Evolutionary conservation across 2,888 invertebrate species (phyloP).

Genomic region (Drosophila nr. fundita): DNA sequence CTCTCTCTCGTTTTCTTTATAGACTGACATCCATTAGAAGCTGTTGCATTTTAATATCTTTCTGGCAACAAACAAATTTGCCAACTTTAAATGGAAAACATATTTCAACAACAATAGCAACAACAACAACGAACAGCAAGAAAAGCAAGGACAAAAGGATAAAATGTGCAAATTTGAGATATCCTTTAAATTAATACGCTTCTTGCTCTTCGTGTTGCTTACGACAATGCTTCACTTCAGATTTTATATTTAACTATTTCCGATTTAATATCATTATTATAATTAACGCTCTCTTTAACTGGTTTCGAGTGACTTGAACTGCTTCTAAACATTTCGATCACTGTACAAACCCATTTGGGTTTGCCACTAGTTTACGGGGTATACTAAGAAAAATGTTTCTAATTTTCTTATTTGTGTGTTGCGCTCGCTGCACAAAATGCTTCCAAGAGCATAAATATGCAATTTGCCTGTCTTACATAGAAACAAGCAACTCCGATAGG

Average conservation of each 20-base stretch:
- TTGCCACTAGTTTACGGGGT: constrained; percentile 1
- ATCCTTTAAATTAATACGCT: background rate
- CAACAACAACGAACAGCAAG: background rate
- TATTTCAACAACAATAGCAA: constrained; percentile 58
- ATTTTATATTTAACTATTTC: background rate
- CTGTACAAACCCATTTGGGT: background rate
- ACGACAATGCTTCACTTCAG: background rate
- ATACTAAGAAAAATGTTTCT: constrained; percentile 41
- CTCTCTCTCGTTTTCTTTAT: background rate
- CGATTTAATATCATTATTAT: too few species aligned
- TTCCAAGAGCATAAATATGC: constrained; percentile 67
- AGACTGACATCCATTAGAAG: constrained; percentile 45
- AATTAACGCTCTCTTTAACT: background rate
- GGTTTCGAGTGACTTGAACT: background rate
- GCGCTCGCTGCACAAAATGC: constrained; percentile 46
- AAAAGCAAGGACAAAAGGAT: too few species aligned
- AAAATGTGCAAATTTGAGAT: background rate
- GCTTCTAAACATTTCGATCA: background rate
- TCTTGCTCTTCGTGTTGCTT: background rate
- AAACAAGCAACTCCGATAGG: constrained; percentile 48
- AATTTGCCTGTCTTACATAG: constrained; percentile 55
- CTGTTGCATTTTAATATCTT: constrained; percentile 57
- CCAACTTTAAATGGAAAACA: constrained; percentile 75
- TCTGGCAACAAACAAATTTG: constrained; percentile 56
- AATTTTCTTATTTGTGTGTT: constrained; percentile 45